Conservation (phyloP, 2,888 invertebrate genomes). For the Acleris sparsana region DNA sequence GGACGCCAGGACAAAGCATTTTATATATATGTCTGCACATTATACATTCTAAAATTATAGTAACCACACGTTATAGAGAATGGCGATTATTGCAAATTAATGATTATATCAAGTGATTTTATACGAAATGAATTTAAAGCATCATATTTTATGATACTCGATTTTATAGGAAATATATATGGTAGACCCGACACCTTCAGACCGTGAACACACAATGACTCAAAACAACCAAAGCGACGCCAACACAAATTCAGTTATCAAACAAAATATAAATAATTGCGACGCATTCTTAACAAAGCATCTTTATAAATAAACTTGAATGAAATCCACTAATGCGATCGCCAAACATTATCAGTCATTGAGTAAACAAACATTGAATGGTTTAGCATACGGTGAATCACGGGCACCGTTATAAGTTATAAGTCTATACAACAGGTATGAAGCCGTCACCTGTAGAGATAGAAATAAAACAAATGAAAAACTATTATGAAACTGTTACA, state of each 20-base stretch:
- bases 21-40: too few species aligned
- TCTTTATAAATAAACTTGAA: conserved; percentile 13
- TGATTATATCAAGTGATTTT: too few species aligned
- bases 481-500: not conserved
- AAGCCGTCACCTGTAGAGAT: not conserved
- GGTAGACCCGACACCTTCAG: too few species aligned
- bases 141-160: too few species aligned
- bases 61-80: too few species aligned
- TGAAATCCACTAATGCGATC: conserved; percentile 19
- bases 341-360: conserved; percentile 26
- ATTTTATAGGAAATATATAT: too few species aligned
- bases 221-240: too few species aligned
- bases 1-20: too few species aligned
- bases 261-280: not conserved
- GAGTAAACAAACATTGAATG: conserved; percentile 24
- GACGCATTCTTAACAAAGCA: not conserved
- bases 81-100: too few species aligned
- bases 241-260: not conserved
- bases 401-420: conserved; percentile 26
- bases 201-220: too few species aligned
- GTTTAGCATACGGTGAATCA: conserved; percentile 26
- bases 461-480: not conserved
- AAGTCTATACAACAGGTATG: conserved; percentile 11
- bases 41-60: too few species aligned
- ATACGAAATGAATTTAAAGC: too few species aligned